Evolutionary conservation across 1,140 invertebrate genomes (phyloP).

Genomic region (Cataglyphis hispanica): DNA sequence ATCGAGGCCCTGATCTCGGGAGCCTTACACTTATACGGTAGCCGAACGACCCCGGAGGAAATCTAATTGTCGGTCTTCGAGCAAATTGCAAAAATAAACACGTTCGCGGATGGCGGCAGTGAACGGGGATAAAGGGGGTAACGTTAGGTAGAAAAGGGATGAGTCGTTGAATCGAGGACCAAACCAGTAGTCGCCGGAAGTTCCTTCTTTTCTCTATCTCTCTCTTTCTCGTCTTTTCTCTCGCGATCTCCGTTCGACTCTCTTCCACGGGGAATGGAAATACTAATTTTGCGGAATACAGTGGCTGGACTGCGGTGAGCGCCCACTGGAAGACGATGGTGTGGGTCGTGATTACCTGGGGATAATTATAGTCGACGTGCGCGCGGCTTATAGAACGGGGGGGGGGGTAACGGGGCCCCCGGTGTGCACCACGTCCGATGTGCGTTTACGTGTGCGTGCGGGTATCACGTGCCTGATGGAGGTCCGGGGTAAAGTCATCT

Average conservation of each 20-base stretch:
- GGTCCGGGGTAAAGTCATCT: constrained; percentile 66
- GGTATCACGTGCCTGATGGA: constrained; percentile 69
- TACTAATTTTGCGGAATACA: constrained; percentile 87
- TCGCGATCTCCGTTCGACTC: constrained; percentile 72
- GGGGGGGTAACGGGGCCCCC: constrained; percentile 69
- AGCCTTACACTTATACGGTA: constrained; percentile 85
- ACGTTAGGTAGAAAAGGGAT: constrained; percentile 63
- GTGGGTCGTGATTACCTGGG: constrained; percentile 85
- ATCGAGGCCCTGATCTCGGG: constrained; percentile 72
- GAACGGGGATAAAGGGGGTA: constrained; percentile 50
- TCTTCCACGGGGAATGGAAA: constrained; percentile 84
- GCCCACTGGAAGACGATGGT: constrained; percentile 81
- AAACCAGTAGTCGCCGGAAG: constrained; percentile 65
- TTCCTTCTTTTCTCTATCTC: constrained; percentile 70
- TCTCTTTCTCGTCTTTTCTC: constrained; percentile 57
- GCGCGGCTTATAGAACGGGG: constrained; percentile 81
- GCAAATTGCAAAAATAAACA: constrained; percentile 87
- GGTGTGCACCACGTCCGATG: constrained; percentile 58
- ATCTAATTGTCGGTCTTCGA: constrained; percentile 86
- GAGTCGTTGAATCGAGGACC: constrained; percentile 62
- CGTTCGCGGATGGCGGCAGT: constrained; percentile 63
- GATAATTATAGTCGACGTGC: constrained; percentile 87
- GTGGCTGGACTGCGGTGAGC: constrained; percentile 86
- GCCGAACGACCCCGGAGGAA: constrained; percentile 82
- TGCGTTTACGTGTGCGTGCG: constrained; percentile 75